Conservation (phyloP, 2,797 vertebrate genomes). For the Chloroceryle amazona region DNA sequence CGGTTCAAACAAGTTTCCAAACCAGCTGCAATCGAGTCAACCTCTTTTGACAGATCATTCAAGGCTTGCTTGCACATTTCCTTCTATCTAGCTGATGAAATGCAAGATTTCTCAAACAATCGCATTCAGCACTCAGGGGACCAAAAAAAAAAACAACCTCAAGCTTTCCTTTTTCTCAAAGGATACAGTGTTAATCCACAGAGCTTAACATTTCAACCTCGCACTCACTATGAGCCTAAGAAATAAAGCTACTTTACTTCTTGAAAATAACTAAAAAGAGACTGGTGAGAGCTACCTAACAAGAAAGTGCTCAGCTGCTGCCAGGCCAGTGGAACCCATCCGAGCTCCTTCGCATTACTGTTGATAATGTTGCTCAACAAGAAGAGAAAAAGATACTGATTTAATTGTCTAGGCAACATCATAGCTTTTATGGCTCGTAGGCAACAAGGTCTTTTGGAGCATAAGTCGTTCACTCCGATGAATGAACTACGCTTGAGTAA, state of each 20-base stretch:
- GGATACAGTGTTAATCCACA: slow-evolving; percentile 44
- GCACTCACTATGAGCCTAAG: slow-evolving; percentile 54
- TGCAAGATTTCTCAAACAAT: slow-evolving; percentile 48
- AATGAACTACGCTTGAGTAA: neutral
- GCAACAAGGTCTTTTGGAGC: neutral
- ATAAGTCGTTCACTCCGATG: neutral
- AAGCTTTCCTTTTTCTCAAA: slow-evolving; percentile 47
- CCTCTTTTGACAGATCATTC: slow-evolving; percentile 17
- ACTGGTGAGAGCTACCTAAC: slow-evolving; percentile 54
- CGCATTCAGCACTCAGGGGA: neutral
- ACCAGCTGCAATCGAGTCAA: neutral
- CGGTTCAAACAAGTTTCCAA: neutral
- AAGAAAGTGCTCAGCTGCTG: slow-evolving; percentile 49
- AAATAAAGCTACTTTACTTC: slow-evolving; percentile 70
- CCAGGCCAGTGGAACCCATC: slow-evolving; percentile 43
- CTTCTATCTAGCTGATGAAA: slow-evolving; percentile 39
- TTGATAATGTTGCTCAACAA: slow-evolving; percentile 28
- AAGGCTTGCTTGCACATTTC: slow-evolving; percentile 14
- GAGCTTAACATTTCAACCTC: slow-evolving; percentile 76
- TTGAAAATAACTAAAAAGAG: slow-evolving; percentile 50
- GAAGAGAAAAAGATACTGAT: neutral
- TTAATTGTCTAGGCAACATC: slow-evolving; percentile 57
- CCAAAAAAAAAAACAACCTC: neutral
- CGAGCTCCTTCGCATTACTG: slow-evolving; percentile 3
- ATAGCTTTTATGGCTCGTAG: neutral